Base-by-base conservation (phyloP, 2,888 invertebrate genomes). In the Perizoma affinitatum region DNA sequence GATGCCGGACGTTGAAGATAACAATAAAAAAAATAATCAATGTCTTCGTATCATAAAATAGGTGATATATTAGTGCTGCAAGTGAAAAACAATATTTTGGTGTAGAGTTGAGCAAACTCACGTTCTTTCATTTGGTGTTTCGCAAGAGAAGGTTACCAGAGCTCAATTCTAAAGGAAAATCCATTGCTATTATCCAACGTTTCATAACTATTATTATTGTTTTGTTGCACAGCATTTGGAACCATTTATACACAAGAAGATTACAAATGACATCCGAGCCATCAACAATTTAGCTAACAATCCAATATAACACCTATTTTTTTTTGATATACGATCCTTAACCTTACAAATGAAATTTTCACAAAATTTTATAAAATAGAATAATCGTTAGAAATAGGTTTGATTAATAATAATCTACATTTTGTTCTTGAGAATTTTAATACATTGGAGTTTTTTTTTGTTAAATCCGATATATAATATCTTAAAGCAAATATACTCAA, bases 241-340 rank as follows among this genome's bases (percentile, higher is more conserved):
- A 81, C 78, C 77, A 76, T 79, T 66, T 66, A 68, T 55, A 66
- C 57, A 61, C 60, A 60, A 67, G 58, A 50, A 68, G 49, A 54
- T 42, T 57, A 49, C 45, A 65, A 57, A 56, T 51, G 42, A 52
- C 46, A 47, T 33, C 47, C 42, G 47, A 54, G 33, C 43, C n/a
- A 36, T 44, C 41, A 42, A 49, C n/a, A 35, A 61, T 58, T 69
- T 56, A 66, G 50, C 54, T 69, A 63, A 66, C 65, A 65, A 71
- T 74, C 84, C 76, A 83, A 85, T 83, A 83, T 82, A 85, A 83
- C 86, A 86, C 83, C 83, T 85, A 84, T 72, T 69, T 77, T 74
- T 22, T 46, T 63, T 67, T 11, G 54, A 57, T 44, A 57, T 36
- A 47, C 54, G 59, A 64, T 62, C 45, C 46, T 48, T 63, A n/a